phyloP scores from a whole-genome alignment of 2,888 invertebrate genomes.

The Cylindroiulus punctatus region DNA sequence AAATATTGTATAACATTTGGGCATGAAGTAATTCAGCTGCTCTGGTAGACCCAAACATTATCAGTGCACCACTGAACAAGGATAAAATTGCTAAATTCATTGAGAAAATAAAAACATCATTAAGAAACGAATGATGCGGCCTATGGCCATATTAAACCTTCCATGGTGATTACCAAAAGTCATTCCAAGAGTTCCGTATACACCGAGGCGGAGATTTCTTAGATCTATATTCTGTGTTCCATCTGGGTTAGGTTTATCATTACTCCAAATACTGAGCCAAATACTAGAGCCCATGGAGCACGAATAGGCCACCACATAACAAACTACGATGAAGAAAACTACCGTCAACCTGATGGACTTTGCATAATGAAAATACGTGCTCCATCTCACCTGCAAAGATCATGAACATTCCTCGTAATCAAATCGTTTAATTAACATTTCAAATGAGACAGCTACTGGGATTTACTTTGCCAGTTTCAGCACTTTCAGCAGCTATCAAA shows the following conservation, averaged over 20 bases:
- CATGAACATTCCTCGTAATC: not conserved
- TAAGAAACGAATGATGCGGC: not conserved
- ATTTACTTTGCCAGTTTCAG: slow-evolving; percentile 66
- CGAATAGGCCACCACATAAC: slow-evolving; percentile 55
- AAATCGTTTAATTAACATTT: not conserved
- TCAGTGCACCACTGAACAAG: slow-evolving; percentile 60
- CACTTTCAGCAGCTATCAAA: slow-evolving; percentile 66
- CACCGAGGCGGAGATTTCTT: slow-evolving; percentile 65
- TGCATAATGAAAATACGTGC: slow-evolving; percentile 56
- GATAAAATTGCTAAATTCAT: slow-evolving; percentile 59
- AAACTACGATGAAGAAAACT: slow-evolving; percentile 41
- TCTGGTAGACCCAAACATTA: slow-evolving; percentile 60
- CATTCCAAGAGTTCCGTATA: slow-evolving; percentile 67
- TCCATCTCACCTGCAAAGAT: slow-evolving; percentile 53
- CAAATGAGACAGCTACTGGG: not conserved
- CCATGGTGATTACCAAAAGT: slow-evolving; percentile 62
- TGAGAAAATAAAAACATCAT: not conserved
- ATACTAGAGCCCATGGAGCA: slow-evolving; percentile 59
- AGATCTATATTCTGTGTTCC: slow-evolving; percentile 59
- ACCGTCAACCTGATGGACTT: slow-evolving; percentile 55
- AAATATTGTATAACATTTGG: slow-evolving; percentile 57
- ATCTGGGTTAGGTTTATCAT: slow-evolving; percentile 59
- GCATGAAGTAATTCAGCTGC: slow-evolving; percentile 67
- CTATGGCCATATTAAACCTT: not conserved
- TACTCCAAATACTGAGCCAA: slow-evolving; percentile 63